Conservation (phyloP, 2,888 invertebrate genomes). For the Drosophila prolongata region DNA sequence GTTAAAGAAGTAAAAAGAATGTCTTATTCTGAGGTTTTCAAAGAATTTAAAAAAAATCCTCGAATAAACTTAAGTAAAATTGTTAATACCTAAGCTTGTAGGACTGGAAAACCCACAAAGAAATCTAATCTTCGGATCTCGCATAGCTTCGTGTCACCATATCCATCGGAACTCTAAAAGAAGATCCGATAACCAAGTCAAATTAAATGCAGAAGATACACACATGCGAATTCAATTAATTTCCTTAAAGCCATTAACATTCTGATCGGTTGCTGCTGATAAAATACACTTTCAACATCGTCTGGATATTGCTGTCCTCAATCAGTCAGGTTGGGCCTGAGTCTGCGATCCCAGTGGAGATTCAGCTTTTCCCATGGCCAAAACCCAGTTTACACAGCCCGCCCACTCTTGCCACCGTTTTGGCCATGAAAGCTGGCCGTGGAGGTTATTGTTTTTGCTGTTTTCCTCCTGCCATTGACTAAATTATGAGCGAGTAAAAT, state of each 20-base stretch:
- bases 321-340: conserved; percentile 29
- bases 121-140: conserved; percentile 1
- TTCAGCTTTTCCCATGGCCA: conserved; percentile 50
- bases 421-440: conserved; percentile 53
- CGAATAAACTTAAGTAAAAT: background rate
- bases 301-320: conserved; percentile 36
- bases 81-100: too few relatives aligned
- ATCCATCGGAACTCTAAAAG: conserved; percentile 15
- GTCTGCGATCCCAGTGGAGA: conserved; percentile 8
- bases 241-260: conserved; percentile 28
- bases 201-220: conserved; percentile 35
- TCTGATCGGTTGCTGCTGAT: conserved; percentile 34
- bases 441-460: conserved; percentile 29
- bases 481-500: conserved; percentile 58
- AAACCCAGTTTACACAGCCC: conserved; percentile 30
- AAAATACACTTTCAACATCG: conserved; percentile 32
- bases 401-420: conserved; percentile 65
- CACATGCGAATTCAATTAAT: conserved; percentile 30
- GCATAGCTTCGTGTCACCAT: conserved; percentile 10
- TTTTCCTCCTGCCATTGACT: conserved; percentile 39
- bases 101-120: background rate
- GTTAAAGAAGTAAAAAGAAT: too few relatives aligned
- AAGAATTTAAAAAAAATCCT: background rate
- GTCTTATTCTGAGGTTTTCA: too few relatives aligned
- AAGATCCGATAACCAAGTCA: conserved; percentile 26